Percentiles rank a stretch among this genome's conserved stretches.
phyloP scores from a whole-genome alignment of 2,888 invertebrate genomes.

The Pristionchus maxplancki region DNA sequence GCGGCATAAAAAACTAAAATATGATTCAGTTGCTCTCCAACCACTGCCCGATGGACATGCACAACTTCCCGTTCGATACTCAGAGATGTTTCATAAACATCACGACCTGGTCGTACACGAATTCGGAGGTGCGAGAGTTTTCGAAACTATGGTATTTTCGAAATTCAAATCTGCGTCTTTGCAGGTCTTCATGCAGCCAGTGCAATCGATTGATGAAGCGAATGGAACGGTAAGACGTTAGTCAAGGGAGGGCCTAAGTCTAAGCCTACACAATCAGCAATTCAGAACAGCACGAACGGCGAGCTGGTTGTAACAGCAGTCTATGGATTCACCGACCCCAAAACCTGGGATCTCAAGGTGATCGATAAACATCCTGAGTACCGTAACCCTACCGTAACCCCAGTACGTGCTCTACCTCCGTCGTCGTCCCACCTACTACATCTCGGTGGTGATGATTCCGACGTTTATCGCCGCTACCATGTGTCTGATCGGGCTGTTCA shows the following conservation, averaged over 20 bases:
- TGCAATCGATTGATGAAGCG: slow-evolving; percentile 32
- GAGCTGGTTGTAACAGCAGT: slow-evolving; percentile 20
- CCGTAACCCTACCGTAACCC: neutral
- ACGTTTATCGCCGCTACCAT: slow-evolving; percentile 46
- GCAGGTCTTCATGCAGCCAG: slow-evolving; percentile 30
- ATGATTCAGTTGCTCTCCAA: slow-evolving; percentile 29
- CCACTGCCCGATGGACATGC: slow-evolving; percentile 50
- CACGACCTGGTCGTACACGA: slow-evolving; percentile 40
- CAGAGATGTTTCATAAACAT: slow-evolving; percentile 49
- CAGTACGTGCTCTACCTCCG: slow-evolving; percentile 33
- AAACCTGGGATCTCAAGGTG: slow-evolving; percentile 36
- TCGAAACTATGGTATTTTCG: neutral
- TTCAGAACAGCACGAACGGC: slow-evolving; percentile 14
- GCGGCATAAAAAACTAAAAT: neutral
- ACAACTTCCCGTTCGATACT: slow-evolving; percentile 42
- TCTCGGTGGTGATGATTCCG: slow-evolving; percentile 39
- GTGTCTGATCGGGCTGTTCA: slow-evolving; percentile 49
- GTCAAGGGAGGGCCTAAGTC: too few relatives aligned
- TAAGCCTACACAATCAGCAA: too few relatives aligned
- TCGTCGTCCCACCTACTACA: slow-evolving; percentile 50
- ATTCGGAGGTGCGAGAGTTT: neutral
- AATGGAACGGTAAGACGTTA: slow-evolving; percentile 44
- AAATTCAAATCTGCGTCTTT: neutral
- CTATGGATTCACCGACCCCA: slow-evolving; percentile 37
- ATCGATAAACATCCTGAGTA: neutral